These are phyloP conservation scores for Notothenia coriiceps DNA, from an alignment of 2,113 vertebrate species.

Conservation along the genomic window DNA sequence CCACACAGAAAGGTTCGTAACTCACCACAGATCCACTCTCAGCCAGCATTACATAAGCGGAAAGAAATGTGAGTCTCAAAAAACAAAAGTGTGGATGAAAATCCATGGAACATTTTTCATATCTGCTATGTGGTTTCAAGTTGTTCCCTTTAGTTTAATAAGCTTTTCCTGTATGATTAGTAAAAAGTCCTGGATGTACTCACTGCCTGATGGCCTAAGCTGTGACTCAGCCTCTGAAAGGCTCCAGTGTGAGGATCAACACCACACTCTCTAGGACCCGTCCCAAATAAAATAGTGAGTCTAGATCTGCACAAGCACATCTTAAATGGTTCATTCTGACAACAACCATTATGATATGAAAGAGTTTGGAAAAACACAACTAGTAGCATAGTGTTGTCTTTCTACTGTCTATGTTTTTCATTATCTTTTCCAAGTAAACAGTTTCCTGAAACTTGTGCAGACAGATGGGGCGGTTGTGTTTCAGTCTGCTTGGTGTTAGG, in stretches of 20 bases:
- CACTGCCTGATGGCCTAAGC: constrained; percentile 37
- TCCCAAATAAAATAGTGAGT: constrained; percentile 43
- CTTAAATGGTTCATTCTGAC: not conserved
- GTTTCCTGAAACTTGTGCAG: constrained; percentile 53
- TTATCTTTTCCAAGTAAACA: constrained; percentile 69
- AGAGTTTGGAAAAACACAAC: constrained; percentile 20
- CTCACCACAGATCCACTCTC: constrained; percentile 63
- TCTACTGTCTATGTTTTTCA: constrained; percentile 40
- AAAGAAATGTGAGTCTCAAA: constrained; percentile 73
- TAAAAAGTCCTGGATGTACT: constrained; percentile 48
- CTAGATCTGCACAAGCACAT: constrained; percentile 23
- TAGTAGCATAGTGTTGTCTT: constrained; percentile 16
- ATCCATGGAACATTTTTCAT: constrained; percentile 50
- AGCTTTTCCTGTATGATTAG: constrained; percentile 67
- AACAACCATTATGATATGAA: constrained; percentile 1
- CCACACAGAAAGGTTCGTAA: constrained; percentile 52
- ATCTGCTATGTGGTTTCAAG: constrained; percentile 42
- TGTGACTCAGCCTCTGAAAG: constrained; percentile 59
- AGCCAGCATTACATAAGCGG: constrained; percentile 69
- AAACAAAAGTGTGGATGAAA: constrained; percentile 51
- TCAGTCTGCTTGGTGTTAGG: constrained; percentile 71
- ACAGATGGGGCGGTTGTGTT: constrained; percentile 65
- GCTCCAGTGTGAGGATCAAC: constrained; percentile 57
- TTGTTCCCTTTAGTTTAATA: constrained; percentile 56
- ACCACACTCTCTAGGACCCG: constrained; percentile 45